Evolutionary conservation across 2,113 vertebrate genomes (phyloP).

Genomic region (Chaetodon auriga): DNA sequence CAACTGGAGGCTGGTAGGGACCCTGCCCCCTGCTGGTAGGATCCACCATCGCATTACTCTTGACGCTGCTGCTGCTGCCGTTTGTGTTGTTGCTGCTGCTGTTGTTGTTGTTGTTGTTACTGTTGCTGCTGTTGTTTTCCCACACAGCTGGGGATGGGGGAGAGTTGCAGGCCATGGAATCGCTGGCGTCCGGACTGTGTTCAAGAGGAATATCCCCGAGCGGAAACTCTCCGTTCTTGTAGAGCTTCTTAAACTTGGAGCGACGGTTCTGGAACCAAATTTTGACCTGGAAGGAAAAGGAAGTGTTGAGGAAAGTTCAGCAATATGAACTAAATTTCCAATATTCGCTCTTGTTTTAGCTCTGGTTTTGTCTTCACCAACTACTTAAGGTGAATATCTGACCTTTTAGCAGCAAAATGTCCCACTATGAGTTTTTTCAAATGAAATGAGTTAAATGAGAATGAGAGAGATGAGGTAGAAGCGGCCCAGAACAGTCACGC

Average conservation of each 20-base stretch:
- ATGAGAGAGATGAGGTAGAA: background rate
- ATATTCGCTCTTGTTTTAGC: background rate
- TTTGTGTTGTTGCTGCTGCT: conserved; percentile 42
- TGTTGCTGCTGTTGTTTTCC: conserved; percentile 83
- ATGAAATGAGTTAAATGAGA: too few species aligned
- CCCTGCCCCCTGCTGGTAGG: conserved; percentile 84
- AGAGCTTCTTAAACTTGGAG: conserved; percentile 97
- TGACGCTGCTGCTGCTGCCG: conserved; percentile 26
- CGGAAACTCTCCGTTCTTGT: conserved; percentile 94
- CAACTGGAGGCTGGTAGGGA: conserved; percentile 83
- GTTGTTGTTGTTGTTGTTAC: conserved; percentile 36
- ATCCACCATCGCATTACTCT: conserved; percentile 73
- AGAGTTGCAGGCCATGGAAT: conserved; percentile 95
- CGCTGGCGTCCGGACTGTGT: conserved; percentile 94
- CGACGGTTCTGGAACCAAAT: conserved; percentile 98
- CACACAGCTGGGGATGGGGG: conserved; percentile 90
- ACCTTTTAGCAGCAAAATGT: background rate
- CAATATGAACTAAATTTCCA: background rate
- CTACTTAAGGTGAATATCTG: background rate
- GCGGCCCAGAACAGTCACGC: background rate
- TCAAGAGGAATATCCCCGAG: conserved; percentile 88
- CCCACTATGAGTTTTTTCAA: too few species aligned
- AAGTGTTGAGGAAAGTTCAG: background rate
- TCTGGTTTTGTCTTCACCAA: background rate
- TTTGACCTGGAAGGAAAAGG: conserved; percentile 86